Evolutionary conservation across 2,113 vertebrate genomes (phyloP).

Genomic region (Halcyon senegalensis): DNA sequence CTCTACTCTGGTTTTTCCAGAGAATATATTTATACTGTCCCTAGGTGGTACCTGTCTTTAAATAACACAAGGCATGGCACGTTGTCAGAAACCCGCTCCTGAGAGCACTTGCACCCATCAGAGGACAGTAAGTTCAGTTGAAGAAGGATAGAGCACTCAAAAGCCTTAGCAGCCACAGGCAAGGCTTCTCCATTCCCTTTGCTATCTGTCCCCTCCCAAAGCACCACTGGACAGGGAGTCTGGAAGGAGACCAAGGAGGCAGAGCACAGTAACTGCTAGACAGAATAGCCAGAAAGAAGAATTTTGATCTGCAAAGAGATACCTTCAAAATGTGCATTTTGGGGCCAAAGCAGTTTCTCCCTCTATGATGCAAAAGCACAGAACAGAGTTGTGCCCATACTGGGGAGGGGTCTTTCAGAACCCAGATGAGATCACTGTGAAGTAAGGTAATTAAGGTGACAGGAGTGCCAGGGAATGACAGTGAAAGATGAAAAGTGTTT

Average conservation of each 20-base stretch:
- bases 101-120: neutral
- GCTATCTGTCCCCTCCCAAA: neutral
- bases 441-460: neutral
- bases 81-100: neutral
- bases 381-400: rapidly evolving
- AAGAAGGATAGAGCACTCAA: neutral
- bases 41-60: neutral
- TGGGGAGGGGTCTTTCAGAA: neutral
- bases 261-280: neutral
- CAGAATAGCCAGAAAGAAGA: neutral
- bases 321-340: neutral
- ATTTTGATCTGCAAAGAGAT: neutral
- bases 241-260: neutral
- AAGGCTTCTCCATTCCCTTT: neutral
- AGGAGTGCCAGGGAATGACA: neutral
- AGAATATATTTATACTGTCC: neutral
- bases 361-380: neutral
- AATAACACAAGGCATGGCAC: neutral
- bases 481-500: neutral
- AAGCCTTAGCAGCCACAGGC: neutral
- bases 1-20: neutral
- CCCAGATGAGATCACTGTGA: neutral
- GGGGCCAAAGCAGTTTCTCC: neutral
- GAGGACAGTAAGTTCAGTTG: neutral
- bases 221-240: neutral